These are phyloP conservation scores for Gonatopus flavifemur DNA, from an alignment of 1,140 invertebrate species.

Conservation along the genomic window DNA sequence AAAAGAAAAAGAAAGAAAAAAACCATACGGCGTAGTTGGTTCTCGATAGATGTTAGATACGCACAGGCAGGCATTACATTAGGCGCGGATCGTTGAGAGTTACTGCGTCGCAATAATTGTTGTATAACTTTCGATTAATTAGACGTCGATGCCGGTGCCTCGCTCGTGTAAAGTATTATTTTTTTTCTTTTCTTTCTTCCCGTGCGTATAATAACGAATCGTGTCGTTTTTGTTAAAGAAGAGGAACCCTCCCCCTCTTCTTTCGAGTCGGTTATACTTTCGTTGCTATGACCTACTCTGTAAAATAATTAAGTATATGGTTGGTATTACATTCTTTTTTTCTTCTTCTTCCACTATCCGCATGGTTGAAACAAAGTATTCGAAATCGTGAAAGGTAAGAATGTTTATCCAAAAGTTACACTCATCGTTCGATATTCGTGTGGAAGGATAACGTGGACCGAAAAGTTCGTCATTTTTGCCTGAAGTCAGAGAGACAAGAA, in stretches of 20 bases:
- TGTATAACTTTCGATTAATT: slow-evolving; percentile 37
- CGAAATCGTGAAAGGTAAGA: too few relatives aligned
- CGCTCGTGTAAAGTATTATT: slow-evolving; percentile 9
- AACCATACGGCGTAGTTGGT: too few relatives aligned
- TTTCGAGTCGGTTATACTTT: slow-evolving; percentile 47
- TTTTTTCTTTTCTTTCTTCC: slow-evolving; percentile 9
- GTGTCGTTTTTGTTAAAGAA: background rate
- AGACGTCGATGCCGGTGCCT: slow-evolving; percentile 11
- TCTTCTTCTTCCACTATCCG: too few relatives aligned
- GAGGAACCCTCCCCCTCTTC: background rate
- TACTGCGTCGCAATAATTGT: slow-evolving; percentile 30
- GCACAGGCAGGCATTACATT: too few relatives aligned
- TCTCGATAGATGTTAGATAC: too few relatives aligned
- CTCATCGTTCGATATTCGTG: too few relatives aligned
- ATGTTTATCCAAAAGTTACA: too few relatives aligned
- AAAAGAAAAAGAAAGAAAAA: too few relatives aligned
- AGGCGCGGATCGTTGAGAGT: slow-evolving; percentile 11
- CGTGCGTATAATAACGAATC: slow-evolving; percentile 6
- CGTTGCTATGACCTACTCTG: slow-evolving; percentile 42
- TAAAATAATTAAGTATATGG: too few relatives aligned
- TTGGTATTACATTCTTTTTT: too few relatives aligned
- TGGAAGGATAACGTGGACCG: too few relatives aligned
- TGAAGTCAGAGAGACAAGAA: slow-evolving; percentile 16
- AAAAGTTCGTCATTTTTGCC: slow-evolving; percentile 4
- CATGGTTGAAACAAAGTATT: too few relatives aligned